Conservation (phyloP, 2,888 invertebrate species). For the Philaethria dido region DNA sequence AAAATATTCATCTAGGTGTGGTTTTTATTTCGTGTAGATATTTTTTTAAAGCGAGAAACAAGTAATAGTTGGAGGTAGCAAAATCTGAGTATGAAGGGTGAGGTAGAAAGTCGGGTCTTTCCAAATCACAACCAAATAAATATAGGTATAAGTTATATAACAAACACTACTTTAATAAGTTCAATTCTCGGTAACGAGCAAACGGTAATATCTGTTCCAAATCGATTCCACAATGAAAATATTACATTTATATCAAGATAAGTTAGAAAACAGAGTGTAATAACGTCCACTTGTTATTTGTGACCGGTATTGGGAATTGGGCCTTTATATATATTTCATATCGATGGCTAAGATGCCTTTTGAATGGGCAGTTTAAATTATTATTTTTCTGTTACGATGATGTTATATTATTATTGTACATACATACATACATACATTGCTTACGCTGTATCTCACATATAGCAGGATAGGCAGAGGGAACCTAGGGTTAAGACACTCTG, state of each 20-base stretch:
- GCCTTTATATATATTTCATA: neutral
- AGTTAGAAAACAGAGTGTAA: conserved; percentile 50
- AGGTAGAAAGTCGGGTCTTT: too few relatives aligned
- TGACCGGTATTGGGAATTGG: conserved; percentile 50
- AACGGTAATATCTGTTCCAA: conserved; percentile 28
- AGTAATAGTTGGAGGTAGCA: too few relatives aligned
- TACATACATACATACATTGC: too few relatives aligned
- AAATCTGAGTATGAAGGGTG: too few relatives aligned
- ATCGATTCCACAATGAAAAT: conserved; percentile 35
- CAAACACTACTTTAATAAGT: conserved; percentile 28
- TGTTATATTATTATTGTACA: too few relatives aligned
- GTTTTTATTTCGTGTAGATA: too few relatives aligned
- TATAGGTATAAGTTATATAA: conserved; percentile 1
- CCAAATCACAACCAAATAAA: conserved; percentile 1
- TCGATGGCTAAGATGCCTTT: conserved; percentile 9
- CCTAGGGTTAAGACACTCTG: too few relatives aligned
- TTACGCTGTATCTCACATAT: too few relatives aligned
- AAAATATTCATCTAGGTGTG: too few relatives aligned
- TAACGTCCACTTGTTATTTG: conserved; percentile 59
- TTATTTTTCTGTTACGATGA: too few relatives aligned
- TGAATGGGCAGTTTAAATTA: neutral
- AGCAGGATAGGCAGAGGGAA: too few relatives aligned
- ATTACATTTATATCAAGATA: conserved; percentile 38
- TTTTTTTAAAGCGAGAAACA: too few relatives aligned
- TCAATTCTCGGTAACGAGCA: conserved; percentile 20